These are phyloP conservation scores for Linepithema humile DNA, from an alignment of 1,140 invertebrate genomes.

Conservation along the genomic window DNA sequence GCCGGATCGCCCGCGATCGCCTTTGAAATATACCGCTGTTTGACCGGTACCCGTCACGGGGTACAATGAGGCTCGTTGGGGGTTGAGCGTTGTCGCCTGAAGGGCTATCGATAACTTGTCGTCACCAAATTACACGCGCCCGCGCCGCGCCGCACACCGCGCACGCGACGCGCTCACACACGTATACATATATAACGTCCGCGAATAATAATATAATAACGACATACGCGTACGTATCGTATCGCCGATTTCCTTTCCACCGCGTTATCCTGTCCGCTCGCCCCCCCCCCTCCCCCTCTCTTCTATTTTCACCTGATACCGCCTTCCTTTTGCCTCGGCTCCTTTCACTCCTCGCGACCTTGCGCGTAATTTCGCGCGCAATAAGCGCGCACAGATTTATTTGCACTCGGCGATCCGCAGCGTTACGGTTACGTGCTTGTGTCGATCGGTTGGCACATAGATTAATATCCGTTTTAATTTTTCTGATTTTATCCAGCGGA, in stretches of 20 bases:
- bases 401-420: not conserved
- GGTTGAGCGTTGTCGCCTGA: constrained; percentile 78
- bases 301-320: not conserved
- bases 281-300: not conserved
- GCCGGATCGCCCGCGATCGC: constrained; percentile 71
- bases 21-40: constrained; percentile 82
- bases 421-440: not conserved
- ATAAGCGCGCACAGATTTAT: constrained; percentile 16
- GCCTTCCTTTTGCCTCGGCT: constrained; percentile 18
- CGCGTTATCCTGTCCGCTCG: not conserved
- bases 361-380: constrained; percentile 7
- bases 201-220: constrained; percentile 34
- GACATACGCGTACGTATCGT: not conserved
- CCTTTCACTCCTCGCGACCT: constrained; percentile 31
- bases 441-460: not conserved
- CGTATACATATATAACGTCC: not conserved
- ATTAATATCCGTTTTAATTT: too few species aligned
- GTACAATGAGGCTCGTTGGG: constrained; percentile 81
- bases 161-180: not conserved
- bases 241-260: constrained; percentile 4
- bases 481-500: too few species aligned
- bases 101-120: constrained; percentile 83
- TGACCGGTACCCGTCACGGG: constrained; percentile 79
- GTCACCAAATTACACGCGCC: constrained; percentile 78
- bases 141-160: constrained; percentile 55